These are phyloP conservation scores for Drosophila differens DNA, from an alignment of 2,888 invertebrate species.

Conservation along the genomic window DNA sequence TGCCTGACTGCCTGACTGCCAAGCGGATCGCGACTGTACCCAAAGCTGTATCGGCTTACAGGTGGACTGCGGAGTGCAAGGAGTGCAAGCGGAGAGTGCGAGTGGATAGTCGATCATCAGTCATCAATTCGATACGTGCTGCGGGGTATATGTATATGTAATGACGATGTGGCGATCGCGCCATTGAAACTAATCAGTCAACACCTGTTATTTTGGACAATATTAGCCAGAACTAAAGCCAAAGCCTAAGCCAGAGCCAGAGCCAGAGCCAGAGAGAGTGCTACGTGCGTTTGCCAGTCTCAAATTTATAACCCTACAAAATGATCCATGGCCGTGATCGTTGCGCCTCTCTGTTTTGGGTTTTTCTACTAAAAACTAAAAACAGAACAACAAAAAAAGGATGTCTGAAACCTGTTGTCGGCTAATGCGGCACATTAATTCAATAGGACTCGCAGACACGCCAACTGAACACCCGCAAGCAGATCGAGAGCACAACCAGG, in stretches of 20 bases:
- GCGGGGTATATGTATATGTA: constrained; percentile 9
- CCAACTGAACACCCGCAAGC: constrained; percentile 48
- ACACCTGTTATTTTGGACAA: constrained; percentile 77
- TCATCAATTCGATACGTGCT: constrained; percentile 72
- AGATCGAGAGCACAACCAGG: constrained; percentile 38
- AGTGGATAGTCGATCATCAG: constrained; percentile 34
- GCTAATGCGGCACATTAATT: constrained; percentile 73
- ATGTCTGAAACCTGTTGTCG: constrained; percentile 66
- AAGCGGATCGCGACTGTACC: constrained; percentile 61
- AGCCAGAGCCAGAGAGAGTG: neutral
- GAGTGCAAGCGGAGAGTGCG: neutral
- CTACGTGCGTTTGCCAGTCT: constrained; percentile 50
- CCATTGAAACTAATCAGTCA: constrained; percentile 68
- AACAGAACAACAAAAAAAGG: constrained; percentile 29
- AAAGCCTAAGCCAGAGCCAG: neutral
- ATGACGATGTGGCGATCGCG: constrained; percentile 24
- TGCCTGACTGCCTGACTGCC: neutral
- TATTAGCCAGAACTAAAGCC: constrained; percentile 40
- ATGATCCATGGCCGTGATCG: constrained; percentile 29
- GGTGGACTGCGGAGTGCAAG: constrained; percentile 24
- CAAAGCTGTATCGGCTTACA: constrained; percentile 38
- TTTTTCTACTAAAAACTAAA: constrained; percentile 33
- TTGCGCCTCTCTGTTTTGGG: constrained; percentile 22
- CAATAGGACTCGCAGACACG: constrained; percentile 57
- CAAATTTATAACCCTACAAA: constrained; percentile 41